Conservation (phyloP, 2,113 vertebrate species). For the Esox niger region DNA sequence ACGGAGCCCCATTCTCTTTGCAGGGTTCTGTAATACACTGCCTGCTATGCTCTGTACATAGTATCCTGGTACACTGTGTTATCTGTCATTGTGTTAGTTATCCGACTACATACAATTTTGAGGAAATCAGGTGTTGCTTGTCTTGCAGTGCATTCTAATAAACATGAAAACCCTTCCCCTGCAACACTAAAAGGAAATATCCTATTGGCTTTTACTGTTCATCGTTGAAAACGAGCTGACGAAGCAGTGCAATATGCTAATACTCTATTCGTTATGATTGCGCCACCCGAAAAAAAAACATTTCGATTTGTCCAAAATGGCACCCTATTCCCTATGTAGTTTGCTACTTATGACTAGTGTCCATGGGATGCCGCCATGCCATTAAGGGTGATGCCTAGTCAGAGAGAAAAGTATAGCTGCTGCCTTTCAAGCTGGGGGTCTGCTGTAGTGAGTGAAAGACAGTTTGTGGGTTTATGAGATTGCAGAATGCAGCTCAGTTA, state of each 20-base stretch:
- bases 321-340: too few relatives aligned
- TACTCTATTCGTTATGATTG: slow-evolving; percentile 10
- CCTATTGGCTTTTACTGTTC: neutral
- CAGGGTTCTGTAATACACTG: neutral
- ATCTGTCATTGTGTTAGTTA: neutral
- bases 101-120: neutral
- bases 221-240: slow-evolving; percentile 12
- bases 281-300: neutral
- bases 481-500: slow-evolving; percentile 3
- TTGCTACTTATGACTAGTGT: too few relatives aligned
- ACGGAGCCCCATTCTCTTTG: too few relatives aligned
- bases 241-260: slow-evolving; percentile 21
- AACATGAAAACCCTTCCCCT: neutral
- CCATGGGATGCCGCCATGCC: too few relatives aligned
- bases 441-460: neutral
- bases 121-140: neutral
- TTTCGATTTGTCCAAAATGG: too few relatives aligned
- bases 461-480: slow-evolving; percentile 17
- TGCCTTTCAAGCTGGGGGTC: slow-evolving; percentile 4
- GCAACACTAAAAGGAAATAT: neutral
- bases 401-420: neutral
- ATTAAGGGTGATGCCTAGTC: too few relatives aligned
- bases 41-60: neutral
- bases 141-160: neutral
- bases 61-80: neutral